phyloP scores from a whole-genome alignment of 2,888 invertebrate species.

The Caenorhabditis plicata region DNA sequence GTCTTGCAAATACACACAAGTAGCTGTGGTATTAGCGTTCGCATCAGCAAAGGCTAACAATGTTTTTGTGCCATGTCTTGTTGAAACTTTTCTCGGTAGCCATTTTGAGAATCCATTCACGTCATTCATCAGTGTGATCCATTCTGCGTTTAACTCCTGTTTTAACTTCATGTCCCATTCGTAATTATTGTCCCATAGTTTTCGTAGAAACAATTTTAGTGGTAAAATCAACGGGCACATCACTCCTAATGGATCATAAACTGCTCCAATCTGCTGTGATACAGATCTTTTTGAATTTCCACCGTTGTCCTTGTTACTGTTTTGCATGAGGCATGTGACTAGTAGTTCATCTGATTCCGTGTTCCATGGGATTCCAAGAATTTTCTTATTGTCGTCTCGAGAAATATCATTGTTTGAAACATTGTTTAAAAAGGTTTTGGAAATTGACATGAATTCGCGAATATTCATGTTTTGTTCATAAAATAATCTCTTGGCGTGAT shows the following conservation, averaged over 20 bases:
- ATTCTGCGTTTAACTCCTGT: neutral
- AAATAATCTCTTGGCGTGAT: slow-evolving; percentile 10
- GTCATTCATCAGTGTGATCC: neutral
- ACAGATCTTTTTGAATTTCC: neutral
- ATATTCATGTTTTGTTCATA: slow-evolving; percentile 23
- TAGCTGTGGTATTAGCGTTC: slow-evolving; percentile 4
- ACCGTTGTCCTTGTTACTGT: neutral
- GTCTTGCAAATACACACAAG: neutral
- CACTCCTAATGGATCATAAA: slow-evolving; percentile 63
- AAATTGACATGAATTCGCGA: slow-evolving; percentile 36
- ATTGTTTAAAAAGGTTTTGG: neutral
- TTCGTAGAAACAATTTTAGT: slow-evolving; percentile 54
- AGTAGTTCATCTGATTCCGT: neutral
- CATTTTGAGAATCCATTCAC: neutral
- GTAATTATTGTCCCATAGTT: slow-evolving; percentile 42
- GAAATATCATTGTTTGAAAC: slow-evolving; percentile 2
- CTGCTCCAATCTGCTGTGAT: slow-evolving; percentile 33
- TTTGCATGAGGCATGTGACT: neutral
- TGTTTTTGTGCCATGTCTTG: neutral
- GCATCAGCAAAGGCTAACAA: slow-evolving; percentile 7
- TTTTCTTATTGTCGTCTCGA: neutral
- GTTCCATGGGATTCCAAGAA: slow-evolving; percentile 7
- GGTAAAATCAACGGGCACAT: slow-evolving; percentile 41
- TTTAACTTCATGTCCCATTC: slow-evolving; percentile 2
- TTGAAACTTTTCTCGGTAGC: neutral